phyloP scores from a whole-genome alignment of 2,113 vertebrate species.

The Atractosteus spatula region DNA sequence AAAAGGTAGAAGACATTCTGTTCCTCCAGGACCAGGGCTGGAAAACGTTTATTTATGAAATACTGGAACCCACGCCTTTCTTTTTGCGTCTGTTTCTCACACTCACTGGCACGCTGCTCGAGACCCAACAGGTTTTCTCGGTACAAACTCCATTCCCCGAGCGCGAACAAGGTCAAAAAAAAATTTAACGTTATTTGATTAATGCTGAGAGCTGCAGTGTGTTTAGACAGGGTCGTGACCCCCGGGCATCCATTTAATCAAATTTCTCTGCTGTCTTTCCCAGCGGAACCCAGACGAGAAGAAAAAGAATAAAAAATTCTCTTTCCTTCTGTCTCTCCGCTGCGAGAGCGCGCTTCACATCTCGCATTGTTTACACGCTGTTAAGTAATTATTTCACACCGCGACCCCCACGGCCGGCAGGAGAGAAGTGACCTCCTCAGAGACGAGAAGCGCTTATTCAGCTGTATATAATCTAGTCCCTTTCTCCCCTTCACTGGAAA shows the following conservation, averaged over 20 bases:
- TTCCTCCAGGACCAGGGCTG: too few relatives aligned
- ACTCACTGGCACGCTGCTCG: constrained; percentile 7
- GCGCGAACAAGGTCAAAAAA: constrained; percentile 70
- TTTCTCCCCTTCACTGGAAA: constrained; percentile 37
- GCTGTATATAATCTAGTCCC: constrained; percentile 55
- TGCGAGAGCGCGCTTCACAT: constrained; percentile 57
- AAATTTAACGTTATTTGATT: constrained; percentile 77
- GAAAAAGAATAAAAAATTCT: constrained; percentile 38
- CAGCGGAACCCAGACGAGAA: constrained; percentile 64
- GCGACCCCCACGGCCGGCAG: constrained; percentile 63
- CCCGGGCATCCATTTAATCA: constrained; percentile 85
- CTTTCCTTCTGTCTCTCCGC: constrained; percentile 17
- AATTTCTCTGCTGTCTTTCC: constrained; percentile 79
- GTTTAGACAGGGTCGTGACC: constrained; percentile 81
- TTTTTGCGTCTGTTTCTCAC: constrained; percentile 1
- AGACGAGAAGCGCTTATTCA: constrained; percentile 76
- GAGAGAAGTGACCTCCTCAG: constrained; percentile 71
- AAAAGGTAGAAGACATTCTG: too few relatives aligned
- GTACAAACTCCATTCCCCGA: constrained; percentile 35
- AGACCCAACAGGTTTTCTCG: constrained; percentile 20
- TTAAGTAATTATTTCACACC: constrained; percentile 82
- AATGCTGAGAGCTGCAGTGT: constrained; percentile 80
- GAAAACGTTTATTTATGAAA: too few relatives aligned
- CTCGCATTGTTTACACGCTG: constrained; percentile 76
- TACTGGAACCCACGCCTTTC: too few relatives aligned